Conservation (phyloP, 2,888 invertebrate genomes). For the Troilus luridus region DNA sequence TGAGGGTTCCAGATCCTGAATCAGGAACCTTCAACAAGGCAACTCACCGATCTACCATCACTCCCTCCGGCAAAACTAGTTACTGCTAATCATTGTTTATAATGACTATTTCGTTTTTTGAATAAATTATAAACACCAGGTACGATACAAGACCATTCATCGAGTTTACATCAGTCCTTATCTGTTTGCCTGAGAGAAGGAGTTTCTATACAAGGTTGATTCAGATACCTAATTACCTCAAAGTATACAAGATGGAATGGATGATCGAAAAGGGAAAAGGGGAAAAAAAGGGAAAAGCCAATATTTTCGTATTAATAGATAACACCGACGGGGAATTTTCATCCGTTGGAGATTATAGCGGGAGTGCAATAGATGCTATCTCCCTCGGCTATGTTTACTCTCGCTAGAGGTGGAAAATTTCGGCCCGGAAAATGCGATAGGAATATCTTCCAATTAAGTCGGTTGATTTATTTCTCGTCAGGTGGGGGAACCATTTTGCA, state of each 20-base stretch:
- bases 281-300: neutral
- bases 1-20: too few relatives aligned
- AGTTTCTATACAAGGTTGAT: neutral
- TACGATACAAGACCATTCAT: neutral
- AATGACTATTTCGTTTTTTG: neutral
- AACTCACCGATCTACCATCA: too few relatives aligned
- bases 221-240: constrained; percentile 32
- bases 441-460: constrained; percentile 54
- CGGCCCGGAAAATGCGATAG: constrained; percentile 34
- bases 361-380: constrained; percentile 48
- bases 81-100: neutral
- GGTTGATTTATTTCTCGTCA: constrained; percentile 56
- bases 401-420: constrained; percentile 33
- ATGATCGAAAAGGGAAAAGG: neutral
- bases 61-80: neutral
- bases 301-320: constrained; percentile 50
- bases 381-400: constrained; percentile 36
- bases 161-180: constrained; percentile 12
- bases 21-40: too few relatives aligned
- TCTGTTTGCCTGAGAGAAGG: constrained; percentile 7
- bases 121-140: neutral
- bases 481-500: constrained; percentile 50
- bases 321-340: constrained; percentile 17
- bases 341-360: constrained; percentile 36
- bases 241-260: constrained; percentile 14